phyloP scores from a whole-genome alignment of 2,113 vertebrate genomes.

The Ursus arctos region DNA sequence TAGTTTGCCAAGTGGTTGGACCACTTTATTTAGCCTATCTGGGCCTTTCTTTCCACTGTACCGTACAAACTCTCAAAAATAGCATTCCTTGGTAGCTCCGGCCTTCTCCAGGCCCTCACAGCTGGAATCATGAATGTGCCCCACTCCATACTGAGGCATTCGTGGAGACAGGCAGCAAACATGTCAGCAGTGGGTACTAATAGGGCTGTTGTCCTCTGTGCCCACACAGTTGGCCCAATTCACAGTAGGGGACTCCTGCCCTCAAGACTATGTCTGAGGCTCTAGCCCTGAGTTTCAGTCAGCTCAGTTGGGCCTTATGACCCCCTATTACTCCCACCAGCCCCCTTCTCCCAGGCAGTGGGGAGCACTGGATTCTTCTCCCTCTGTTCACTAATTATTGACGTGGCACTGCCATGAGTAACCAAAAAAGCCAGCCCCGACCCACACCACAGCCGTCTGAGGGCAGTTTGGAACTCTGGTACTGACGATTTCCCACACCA shows the following conservation, averaged over 20 bases:
- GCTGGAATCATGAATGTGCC: background rate
- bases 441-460: background rate
- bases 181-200: background rate
- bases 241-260: background rate
- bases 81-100: background rate
- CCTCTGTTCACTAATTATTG: background rate
- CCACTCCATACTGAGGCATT: background rate
- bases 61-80: background rate
- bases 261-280: background rate
- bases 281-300: background rate
- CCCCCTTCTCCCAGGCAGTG: no score
- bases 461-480: fast-evolving
- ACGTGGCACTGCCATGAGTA: background rate
- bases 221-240: background rate
- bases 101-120: background rate
- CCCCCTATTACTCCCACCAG: background rate
- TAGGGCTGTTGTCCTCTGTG: background rate
- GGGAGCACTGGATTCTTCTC: background rate
- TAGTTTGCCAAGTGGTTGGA: background rate
- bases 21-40: background rate
- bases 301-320: background rate
- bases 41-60: background rate
- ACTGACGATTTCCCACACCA: background rate
- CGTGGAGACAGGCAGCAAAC: background rate
- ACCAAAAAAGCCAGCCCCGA: background rate